These are phyloP conservation scores for Octomys mimax DNA, from an alignment of 2,797 vertebrate species.

Conservation along the genomic window DNA sequence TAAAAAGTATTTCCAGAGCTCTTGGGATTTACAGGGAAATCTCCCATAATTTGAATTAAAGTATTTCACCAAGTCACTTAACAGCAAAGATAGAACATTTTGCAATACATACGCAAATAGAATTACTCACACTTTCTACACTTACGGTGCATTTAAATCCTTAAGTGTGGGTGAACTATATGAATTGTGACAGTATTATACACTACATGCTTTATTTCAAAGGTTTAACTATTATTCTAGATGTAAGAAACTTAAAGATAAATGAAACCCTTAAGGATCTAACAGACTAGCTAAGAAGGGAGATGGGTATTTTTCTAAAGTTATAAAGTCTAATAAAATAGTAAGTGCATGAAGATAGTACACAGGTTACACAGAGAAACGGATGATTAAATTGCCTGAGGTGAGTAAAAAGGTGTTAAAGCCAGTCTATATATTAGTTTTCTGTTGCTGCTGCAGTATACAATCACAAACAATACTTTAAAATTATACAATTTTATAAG, in stretches of 20 bases:
- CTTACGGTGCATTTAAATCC: background rate
- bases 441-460: background rate
- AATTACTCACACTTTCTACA: background rate
- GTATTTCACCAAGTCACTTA: slow-evolving; percentile 40
- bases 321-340: slow-evolving; percentile 59
- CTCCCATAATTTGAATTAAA: slow-evolving; percentile 32
- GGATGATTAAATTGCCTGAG: slow-evolving; percentile 52
- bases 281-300: background rate
- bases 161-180: background rate
- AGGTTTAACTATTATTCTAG: background rate
- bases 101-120: background rate
- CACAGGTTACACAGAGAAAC: background rate
- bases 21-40: background rate
- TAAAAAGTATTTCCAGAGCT: background rate
- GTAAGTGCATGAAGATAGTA: background rate
- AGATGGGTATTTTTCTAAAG: background rate
- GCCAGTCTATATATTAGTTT: background rate
- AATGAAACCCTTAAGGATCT: background rate
- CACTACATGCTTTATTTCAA: background rate
- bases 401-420: background rate
- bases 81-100: background rate
- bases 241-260: slow-evolving; percentile 34
- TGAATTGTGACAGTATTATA: background rate
- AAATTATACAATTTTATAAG: background rate
- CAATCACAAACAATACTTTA: slow-evolving; percentile 20